Base-by-base conservation (phyloP, 1,140 invertebrate species). In the Adoxophyes honmai region DNA sequence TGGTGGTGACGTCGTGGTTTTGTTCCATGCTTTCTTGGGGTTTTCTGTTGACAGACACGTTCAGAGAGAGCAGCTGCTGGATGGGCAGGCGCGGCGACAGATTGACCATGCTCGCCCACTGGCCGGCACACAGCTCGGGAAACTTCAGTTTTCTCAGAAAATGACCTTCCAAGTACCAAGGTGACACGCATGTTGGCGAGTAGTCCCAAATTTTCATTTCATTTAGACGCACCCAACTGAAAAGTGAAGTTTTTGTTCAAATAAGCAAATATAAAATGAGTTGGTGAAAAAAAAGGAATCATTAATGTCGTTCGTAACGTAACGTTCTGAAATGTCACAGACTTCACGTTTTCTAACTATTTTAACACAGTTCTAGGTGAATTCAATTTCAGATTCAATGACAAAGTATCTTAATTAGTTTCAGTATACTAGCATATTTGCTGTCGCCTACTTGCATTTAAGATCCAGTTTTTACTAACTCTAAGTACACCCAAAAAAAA, bases 41-140 rank as follows among this genome's bases (percentile, higher is more conserved):
- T 62, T 89, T 89, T 18, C 81, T 77, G 54, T 89, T 89, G 0
- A 90, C 86, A 14, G 86, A 81, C 3, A 90, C 84, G 58, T 90
- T 90, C 7, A 90, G 73, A 8, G 87, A 85, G 10, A 89, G 58
- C 0, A 90, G 75, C 34, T 89, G 87, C 55, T 90, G 84, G 66
- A 90, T 89, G 0, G 94, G 93, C 9, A 95, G 74, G 39, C 94
- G 83, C 0, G 94, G 93, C 0, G 92, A 91, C 0, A 95, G 79
- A 56, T 94, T 94, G 3, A 93, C 91, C 94, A 96, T 95, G 60
- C 94, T 96, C 9, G 95, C 95, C 95, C 95, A 96, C 63, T 96
- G 94, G 0, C 94, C 95, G 8, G 95, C 91, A 66, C 95, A 97
- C 7, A 96, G 90, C 68, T 95, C 93, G 38, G 95, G 93, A 62